These are phyloP conservation scores for Trimorus sp. DNA, from an alignment of 2,888 invertebrate genomes.

Conservation along the genomic window DNA sequence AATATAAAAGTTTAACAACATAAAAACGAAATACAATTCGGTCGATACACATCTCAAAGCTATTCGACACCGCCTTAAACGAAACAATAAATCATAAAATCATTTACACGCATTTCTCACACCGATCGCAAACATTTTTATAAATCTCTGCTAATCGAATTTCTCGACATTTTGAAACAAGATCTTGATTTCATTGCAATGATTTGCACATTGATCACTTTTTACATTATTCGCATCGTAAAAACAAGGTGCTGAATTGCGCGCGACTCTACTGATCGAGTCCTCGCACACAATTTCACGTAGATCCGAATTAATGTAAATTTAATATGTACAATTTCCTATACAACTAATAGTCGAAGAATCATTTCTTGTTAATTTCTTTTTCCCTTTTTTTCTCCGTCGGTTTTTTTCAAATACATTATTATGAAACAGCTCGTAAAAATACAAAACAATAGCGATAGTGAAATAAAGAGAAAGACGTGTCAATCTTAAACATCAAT, in stretches of 20 bases:
- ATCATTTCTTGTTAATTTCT: constrained; percentile 28
- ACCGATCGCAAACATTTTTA: constrained; percentile 74
- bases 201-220: constrained; percentile 48
- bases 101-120: constrained; percentile 16
- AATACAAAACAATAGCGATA: constrained; percentile 60
- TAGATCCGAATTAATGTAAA: constrained; percentile 28
- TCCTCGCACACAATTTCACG: constrained; percentile 28
- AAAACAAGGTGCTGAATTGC: constrained; percentile 32
- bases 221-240: constrained; percentile 37
- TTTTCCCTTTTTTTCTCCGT: constrained; percentile 5
- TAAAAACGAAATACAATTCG: not conserved
- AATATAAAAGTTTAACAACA: no score
- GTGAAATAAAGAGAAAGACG: constrained; percentile 52
- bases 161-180: constrained; percentile 44
- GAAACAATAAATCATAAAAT: constrained; percentile 1
- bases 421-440: constrained; percentile 59
- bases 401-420: not conserved
- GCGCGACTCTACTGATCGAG: constrained; percentile 10
- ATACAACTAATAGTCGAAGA: constrained; percentile 31
- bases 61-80: constrained; percentile 43
- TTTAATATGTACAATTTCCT: constrained; percentile 31
- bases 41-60: constrained; percentile 1
- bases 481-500: constrained; percentile 55
- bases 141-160: constrained; percentile 73
- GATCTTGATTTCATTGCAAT: constrained; percentile 48